phyloP scores from a whole-genome alignment of 2,888 invertebrate genomes.

The Pseudoips prasinana region DNA sequence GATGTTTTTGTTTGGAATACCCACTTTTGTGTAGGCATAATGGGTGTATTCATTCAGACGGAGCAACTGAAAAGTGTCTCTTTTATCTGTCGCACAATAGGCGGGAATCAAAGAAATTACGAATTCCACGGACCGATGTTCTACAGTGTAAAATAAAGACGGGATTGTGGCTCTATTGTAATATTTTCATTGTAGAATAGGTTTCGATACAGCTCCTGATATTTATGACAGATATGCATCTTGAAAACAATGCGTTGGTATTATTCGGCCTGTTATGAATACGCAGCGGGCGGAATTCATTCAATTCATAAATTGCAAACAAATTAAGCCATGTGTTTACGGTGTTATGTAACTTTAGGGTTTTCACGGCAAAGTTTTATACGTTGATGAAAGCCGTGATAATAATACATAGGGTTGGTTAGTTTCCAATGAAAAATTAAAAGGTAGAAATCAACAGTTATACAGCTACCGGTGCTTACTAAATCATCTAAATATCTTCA shows the following conservation, averaged over 20 bases:
- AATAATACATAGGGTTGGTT: too few species aligned
- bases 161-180: conserved; percentile 40
- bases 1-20: conserved; percentile 74
- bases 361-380: too few species aligned
- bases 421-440: too few species aligned
- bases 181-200: conserved; percentile 43
- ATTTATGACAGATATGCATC: conserved; percentile 21
- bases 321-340: too few species aligned
- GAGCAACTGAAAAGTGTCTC: conserved; percentile 74
- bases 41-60: conserved; percentile 77
- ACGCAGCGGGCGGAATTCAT: conserved; percentile 8
- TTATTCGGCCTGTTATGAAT: conserved; percentile 14
- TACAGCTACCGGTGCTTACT: too few species aligned
- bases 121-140: conserved; percentile 60
- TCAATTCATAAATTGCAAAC: too few species aligned
- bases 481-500: too few species aligned
- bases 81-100: conserved; percentile 76
- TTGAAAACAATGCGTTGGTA: conserved; percentile 14
- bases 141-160: conserved; percentile 71
- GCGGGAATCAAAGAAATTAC: conserved; percentile 78
- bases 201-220: conserved; percentile 28
- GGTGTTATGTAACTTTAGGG: too few species aligned
- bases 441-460: too few species aligned
- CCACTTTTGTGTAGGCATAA: conserved; percentile 76
- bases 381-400: too few species aligned